phyloP scores from a whole-genome alignment of 2,888 invertebrate species.

The Tetragnatha montana region DNA sequence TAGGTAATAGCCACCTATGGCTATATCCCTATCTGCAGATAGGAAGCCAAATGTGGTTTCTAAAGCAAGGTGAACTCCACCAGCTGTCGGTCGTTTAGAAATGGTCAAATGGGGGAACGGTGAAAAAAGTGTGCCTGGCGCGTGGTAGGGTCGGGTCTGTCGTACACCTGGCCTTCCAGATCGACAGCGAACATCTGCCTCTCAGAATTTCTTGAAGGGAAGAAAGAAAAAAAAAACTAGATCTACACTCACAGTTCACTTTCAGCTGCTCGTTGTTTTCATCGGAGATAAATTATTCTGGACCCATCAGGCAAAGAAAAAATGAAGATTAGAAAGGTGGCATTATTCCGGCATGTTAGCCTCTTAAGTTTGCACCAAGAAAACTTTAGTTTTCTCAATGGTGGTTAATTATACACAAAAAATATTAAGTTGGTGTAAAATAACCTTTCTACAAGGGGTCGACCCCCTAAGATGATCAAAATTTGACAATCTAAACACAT shows the following conservation, averaged over 20 bases:
- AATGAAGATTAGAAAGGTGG: too few relatives aligned
- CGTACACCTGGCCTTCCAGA: constrained; percentile 48
- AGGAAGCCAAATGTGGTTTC: constrained; percentile 34
- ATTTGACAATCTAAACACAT: too few relatives aligned
- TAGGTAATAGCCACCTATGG: too few relatives aligned
- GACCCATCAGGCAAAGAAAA: too few relatives aligned
- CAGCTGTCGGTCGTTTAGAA: constrained; percentile 42
- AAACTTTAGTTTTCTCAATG: too few relatives aligned
- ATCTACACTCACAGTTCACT: constrained; percentile 13
- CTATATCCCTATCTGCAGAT: neutral
- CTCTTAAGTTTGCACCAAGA: too few relatives aligned
- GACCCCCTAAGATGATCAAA: too few relatives aligned
- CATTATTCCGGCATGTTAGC: too few relatives aligned
- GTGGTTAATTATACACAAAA: too few relatives aligned
- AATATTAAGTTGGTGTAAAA: too few relatives aligned
- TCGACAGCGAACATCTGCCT: constrained; percentile 39
- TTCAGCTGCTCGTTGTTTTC: constrained; percentile 29
- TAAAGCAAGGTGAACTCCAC: neutral
- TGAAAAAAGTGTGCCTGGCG: neutral
- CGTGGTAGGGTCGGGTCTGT: constrained; percentile 34
- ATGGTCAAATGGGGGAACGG: constrained; percentile 26
- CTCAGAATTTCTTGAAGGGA: constrained; percentile 12
- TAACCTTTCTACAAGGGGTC: too few relatives aligned
- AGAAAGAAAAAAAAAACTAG: constrained; percentile 4
- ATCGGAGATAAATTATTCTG: neutral